Percentiles rank a stretch among this genome's conserved stretches.
These are phyloP conservation scores for Allygus modestus DNA, from an alignment of 2,888 invertebrate species.

Conservation along the genomic window DNA sequence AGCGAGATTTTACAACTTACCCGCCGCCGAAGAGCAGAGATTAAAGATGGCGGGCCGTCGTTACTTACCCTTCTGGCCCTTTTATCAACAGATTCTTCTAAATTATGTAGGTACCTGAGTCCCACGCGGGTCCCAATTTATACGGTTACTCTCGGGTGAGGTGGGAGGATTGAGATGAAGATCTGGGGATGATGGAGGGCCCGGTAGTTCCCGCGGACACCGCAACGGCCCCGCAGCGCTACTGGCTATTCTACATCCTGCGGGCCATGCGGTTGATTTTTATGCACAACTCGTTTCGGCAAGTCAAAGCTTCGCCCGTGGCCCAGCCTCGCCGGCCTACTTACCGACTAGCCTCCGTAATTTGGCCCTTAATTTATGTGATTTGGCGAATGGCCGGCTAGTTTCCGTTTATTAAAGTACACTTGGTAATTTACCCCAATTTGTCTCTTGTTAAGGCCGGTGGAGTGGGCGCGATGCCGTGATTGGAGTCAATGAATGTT, in stretches of 20 bases:
- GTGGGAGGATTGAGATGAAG: constrained; percentile 44
- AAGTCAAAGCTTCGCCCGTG: constrained; percentile 44
- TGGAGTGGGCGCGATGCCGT: constrained; percentile 45
- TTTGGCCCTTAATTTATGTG: constrained; percentile 55
- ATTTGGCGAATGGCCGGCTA: constrained; percentile 29
- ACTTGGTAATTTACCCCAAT: constrained; percentile 49
- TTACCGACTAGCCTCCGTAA: constrained; percentile 29
- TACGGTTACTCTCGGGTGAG: background rate
- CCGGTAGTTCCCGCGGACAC: constrained; percentile 20
- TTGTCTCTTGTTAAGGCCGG: constrained; percentile 37
- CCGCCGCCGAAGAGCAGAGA: background rate
- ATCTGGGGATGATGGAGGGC: constrained; percentile 8
- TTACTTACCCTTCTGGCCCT: constrained; percentile 25
- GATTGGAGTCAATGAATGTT: constrained; percentile 22
- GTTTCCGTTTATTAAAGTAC: constrained; percentile 54
- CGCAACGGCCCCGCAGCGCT: constrained; percentile 17
- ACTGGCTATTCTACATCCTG: constrained; percentile 17
- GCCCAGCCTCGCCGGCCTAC: constrained; percentile 36
- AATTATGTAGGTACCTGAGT: constrained; percentile 22
- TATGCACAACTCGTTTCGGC: constrained; percentile 54
- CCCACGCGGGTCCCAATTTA: constrained; percentile 47
- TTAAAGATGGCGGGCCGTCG: constrained; percentile 15
- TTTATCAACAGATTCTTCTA: constrained; percentile 44
- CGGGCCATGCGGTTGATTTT: constrained; percentile 4
- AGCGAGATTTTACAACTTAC: too few relatives aligned